A percentile compares a stretch with the other conserved stretches of the same genome.
phyloP scores from a whole-genome alignment of 2,113 vertebrate genomes.

The Leptobrachium ailaonicum region DNA sequence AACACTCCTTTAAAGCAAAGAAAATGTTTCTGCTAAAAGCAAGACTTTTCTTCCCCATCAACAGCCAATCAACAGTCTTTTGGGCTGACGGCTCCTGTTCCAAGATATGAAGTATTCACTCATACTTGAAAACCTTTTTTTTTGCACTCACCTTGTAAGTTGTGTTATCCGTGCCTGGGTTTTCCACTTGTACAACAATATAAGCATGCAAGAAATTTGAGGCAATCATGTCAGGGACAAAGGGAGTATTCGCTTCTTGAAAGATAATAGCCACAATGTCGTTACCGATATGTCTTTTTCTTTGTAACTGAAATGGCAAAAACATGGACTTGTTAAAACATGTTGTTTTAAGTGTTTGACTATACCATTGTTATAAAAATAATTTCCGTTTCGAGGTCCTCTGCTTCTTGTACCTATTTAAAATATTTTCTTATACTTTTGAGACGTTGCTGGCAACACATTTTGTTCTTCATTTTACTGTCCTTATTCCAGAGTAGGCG shows the following conservation, averaged over 20 bases:
- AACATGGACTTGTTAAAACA: not conserved
- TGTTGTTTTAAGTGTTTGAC: no score
- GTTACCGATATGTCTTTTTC: slow-evolving; percentile 94
- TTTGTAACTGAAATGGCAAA: slow-evolving; percentile 76
- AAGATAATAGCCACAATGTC: slow-evolving; percentile 92
- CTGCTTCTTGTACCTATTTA: no score
- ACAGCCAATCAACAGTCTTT: no score
- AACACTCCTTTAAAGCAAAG: not conserved
- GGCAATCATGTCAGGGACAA: slow-evolving; percentile 94
- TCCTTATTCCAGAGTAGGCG: no score
- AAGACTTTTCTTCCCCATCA: no score
- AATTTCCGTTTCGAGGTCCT: no score
- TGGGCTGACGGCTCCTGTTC: no score
- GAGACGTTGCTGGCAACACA: no score
- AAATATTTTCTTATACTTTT: no score
- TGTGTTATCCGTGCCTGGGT: slow-evolving; percentile 58
- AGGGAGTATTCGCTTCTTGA: slow-evolving; percentile 91
- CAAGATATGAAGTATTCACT: not conserved
- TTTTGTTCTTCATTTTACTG: no score
- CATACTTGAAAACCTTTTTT: not conserved
- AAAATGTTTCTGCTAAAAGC: no score
- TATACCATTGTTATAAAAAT: no score
- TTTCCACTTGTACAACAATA: slow-evolving; percentile 85
- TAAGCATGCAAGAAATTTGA: slow-evolving; percentile 96
- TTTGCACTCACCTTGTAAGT: slow-evolving; percentile 80